Base-by-base conservation (phyloP, 2,888 invertebrate species). In the Odontothrips loti region DNA sequence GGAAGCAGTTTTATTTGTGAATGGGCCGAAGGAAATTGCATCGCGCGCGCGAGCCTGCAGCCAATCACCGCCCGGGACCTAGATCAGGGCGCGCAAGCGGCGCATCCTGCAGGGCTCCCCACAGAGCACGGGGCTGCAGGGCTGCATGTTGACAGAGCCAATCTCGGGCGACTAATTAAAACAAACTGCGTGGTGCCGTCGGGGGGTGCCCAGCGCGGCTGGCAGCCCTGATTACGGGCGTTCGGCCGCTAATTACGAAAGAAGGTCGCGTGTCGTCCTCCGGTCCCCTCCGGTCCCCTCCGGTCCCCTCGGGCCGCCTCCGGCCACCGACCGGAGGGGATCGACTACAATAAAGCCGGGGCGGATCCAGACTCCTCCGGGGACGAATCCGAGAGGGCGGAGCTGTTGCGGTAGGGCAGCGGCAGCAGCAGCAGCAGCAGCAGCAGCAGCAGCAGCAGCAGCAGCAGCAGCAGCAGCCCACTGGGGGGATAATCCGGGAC, bases 81-180 rank as follows among this genome's bases (percentile, higher is more conserved):
- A 43, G 34, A 43, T 43, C 34, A 43, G 34, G 34, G 34, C 34
- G 34, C 34, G 34, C 3, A 2, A 6, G 34, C 34, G 34, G 34
- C 34, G 34, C 34, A 43, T 43, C 34, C 34, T 43, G 34, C 3
- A 2, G 34, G 51, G 15, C 51, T 8, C 48, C 48, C 48, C 51
- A 12, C 12, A 23, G 11, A 68, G 68, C 9, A 8, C 68, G 9
- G 68, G 9, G 3, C 68, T 0, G 68, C 68, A 27, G 68, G 68
- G 23, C 27, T 75, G 23, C 68, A 75, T 75, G 68, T 75, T 75
- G 68, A 75, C 68, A 75, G 68, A 75, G 68, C 23, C 68, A 75
- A 75, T 75, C 68, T 27, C 68, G 11, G 68, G 68, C 27, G 68
- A 75, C 68, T 75, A 75, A 75, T 75, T 75, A 75, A 75, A 75